phyloP scores from a whole-genome alignment of 2,797 vertebrate species.

The Sebastes itinus region DNA sequence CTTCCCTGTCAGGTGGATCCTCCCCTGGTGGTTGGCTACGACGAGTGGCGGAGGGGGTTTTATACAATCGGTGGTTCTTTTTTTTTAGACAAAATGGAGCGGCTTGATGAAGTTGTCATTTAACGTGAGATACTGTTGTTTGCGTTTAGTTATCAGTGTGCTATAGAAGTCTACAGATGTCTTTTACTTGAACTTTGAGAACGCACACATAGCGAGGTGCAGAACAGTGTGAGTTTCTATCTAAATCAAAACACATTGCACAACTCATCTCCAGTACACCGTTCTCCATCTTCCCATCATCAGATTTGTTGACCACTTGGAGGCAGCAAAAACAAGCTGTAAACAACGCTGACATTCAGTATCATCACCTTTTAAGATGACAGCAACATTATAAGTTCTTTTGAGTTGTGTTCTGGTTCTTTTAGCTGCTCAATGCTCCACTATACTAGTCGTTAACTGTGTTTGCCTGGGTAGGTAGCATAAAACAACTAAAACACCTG shows the following conservation, averaged over 20 bases:
- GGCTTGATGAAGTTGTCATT: not conserved
- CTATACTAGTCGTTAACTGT: not conserved
- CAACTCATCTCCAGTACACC: not conserved
- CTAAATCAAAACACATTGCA: not conserved
- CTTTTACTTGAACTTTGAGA: not conserved
- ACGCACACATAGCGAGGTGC: not conserved
- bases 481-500: not conserved
- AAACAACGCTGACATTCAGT: too few relatives aligned
- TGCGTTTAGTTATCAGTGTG: not conserved
- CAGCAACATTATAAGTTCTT: not conserved
- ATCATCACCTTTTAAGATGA: not conserved
- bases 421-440: not conserved
- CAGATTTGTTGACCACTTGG: not conserved
- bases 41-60: not conserved
- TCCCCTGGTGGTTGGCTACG: constrained; percentile 15
- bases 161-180: not conserved
- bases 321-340: too few relatives aligned
- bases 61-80: not conserved
- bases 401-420: not conserved
- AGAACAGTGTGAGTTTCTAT: not conserved
- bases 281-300: not conserved
- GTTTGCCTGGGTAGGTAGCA: not conserved
- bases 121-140: not conserved
- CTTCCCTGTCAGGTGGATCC: constrained; percentile 38
- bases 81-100: not conserved